These are phyloP conservation scores for Tragelaphus imberbis DNA, from an alignment of 2,113 vertebrate genomes.

Conservation along the genomic window DNA sequence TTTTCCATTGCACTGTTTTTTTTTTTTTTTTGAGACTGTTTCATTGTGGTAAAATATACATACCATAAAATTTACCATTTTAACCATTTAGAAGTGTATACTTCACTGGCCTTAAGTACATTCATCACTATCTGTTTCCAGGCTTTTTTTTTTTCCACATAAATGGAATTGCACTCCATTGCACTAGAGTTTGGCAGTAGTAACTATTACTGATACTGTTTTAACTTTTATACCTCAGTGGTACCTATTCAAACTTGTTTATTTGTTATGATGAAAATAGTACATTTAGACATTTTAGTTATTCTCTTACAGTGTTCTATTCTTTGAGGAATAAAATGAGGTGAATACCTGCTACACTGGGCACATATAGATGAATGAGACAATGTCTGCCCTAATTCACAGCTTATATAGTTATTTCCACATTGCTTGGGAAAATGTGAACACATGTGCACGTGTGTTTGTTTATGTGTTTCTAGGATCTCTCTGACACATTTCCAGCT, in stretches of 20 bases:
- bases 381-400: not conserved
- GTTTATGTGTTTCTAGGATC: not conserved
- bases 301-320: not conserved
- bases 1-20: not conserved
- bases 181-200: not conserved
- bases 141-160: not conserved
- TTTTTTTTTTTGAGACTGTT: not conserved
- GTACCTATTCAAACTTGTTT: constrained; percentile 7
- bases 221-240: constrained; percentile 7
- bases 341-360: not conserved
- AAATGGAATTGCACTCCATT: not conserved
- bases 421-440: not conserved
- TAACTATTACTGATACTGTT: not conserved
- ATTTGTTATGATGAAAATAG: not conserved
- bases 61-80: not conserved
- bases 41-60: not conserved
- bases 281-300: not conserved
- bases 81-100: not conserved
- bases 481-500: constrained; percentile 18
- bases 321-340: not conserved
- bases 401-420: not conserved
- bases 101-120: not conserved
- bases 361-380: not conserved
- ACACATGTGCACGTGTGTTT: not conserved
- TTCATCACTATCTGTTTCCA: not conserved